Percentiles rank a stretch among this genome's conserved stretches.
Evolutionary conservation across 2,797 vertebrate species (phyloP).

Genomic region (Poeciliopsis infans): DNA sequence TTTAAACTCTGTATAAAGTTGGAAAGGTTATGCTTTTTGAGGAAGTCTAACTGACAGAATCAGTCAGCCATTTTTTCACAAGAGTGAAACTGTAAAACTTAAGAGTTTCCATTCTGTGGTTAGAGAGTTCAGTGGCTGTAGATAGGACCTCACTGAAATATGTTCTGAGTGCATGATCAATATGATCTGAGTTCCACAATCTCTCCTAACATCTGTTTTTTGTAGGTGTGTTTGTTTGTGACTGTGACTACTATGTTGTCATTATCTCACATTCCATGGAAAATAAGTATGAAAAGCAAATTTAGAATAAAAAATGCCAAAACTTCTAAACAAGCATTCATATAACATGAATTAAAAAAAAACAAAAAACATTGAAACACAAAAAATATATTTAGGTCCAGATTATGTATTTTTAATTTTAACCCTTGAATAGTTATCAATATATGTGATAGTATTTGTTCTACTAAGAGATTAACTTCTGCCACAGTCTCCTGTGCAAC

Average conservation of each 20-base stretch:
- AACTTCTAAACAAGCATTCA: neutral
- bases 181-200: constrained; percentile 44
- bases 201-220: constrained; percentile 20
- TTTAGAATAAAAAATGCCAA: neutral
- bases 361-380: neutral
- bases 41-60: neutral
- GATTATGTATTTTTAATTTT: neutral
- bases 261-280: neutral
- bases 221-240: neutral
- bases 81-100: neutral
- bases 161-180: constrained; percentile 46
- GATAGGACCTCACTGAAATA: constrained; percentile 61
- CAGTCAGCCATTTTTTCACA: neutral
- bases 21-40: neutral
- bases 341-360: neutral
- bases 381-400: neutral
- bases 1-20: constrained; percentile 18
- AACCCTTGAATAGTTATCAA: neutral
- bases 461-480: neutral
- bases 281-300: neutral
- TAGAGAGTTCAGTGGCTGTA: constrained; percentile 29
- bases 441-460: neutral
- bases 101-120: constrained; percentile 23
- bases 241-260: neutral
- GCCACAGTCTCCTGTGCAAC: neutral